Evolutionary conservation across 2,888 invertebrate genomes (phyloP).

Genomic region (Lamproptera curius): DNA sequence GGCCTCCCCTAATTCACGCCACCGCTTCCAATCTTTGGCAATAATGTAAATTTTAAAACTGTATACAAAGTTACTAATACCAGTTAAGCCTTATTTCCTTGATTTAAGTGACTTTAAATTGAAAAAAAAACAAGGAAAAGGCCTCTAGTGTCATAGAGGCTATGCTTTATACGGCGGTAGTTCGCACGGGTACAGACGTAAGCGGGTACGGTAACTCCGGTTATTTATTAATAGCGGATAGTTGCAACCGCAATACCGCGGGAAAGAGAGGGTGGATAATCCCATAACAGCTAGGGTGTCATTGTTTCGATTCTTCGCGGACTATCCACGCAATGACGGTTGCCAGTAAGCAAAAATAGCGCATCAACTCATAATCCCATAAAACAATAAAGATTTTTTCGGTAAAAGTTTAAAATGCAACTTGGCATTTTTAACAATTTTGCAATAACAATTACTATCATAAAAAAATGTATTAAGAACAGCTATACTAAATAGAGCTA

Average conservation of each 20-base stretch:
- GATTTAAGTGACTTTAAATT: background rate
- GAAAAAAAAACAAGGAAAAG: no score
- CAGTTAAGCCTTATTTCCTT: background rate
- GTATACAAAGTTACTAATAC: background rate
- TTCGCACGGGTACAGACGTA: slow-evolving; percentile 4
- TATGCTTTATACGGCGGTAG: background rate
- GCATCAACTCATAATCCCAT: no score
- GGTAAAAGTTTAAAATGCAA: no score
- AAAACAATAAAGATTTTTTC: no score
- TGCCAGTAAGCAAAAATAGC: no score
- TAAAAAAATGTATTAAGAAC: no score
- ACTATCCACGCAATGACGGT: background rate
- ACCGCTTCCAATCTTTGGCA: no score
- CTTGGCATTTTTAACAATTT: no score
- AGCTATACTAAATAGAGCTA: no score
- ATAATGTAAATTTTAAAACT: background rate
- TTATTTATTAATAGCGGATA: slow-evolving; percentile 30
- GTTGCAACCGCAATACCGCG: slow-evolving; percentile 40
- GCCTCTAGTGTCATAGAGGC: background rate
- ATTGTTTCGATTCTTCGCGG: slow-evolving; percentile 1
- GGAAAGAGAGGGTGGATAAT: slow-evolving; percentile 51
- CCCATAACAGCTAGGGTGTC: slow-evolving; percentile 25
- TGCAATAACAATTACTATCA: no score
- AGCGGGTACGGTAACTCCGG: slow-evolving; percentile 19
- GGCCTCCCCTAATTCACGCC: no score